Evolutionary conservation across 2,888 invertebrate genomes (phyloP).

Genomic region (Helobdella robusta): DNA sequence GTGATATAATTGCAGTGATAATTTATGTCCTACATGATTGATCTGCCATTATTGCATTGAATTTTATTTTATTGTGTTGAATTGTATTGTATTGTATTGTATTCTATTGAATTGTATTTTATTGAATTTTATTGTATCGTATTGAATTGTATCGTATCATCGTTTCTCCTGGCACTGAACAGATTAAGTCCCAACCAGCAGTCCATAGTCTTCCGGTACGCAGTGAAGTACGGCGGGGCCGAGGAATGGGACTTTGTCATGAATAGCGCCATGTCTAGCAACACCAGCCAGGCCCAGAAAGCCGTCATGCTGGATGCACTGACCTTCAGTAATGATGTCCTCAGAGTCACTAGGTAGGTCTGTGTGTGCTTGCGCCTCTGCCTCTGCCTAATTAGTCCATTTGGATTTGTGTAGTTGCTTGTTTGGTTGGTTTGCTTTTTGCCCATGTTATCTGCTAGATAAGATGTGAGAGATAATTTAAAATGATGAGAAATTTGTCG

Average conservation of each 20-base stretch:
- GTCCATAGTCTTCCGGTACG: conserved; percentile 60
- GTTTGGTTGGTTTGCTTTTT: neutral
- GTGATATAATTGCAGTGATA: too few species aligned
- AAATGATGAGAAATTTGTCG: neutral
- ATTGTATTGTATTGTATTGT: too few species aligned
- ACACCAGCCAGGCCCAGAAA: too few species aligned
- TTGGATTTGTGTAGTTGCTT: neutral
- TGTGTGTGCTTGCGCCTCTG: neutral
- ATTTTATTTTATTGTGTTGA: too few species aligned
- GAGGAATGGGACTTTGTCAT: conserved; percentile 44
- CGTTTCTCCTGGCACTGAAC: conserved; percentile 16
- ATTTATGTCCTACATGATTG: too few species aligned
- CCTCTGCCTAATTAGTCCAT: neutral
- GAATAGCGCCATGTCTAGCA: neutral
- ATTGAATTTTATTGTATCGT: too few species aligned
- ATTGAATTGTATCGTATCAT: too few species aligned
- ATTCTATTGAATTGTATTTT: too few species aligned
- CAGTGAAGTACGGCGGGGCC: conserved; percentile 48
- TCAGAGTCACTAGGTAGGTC: too few species aligned
- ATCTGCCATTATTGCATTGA: too few species aligned
- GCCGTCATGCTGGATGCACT: too few species aligned
- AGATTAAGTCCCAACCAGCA: conserved; percentile 66
- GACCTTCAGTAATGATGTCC: too few species aligned
- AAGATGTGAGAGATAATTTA: neutral
- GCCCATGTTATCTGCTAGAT: neutral